Conservation (phyloP, 1,140 invertebrate species). For the Riptortus pedestris region DNA sequence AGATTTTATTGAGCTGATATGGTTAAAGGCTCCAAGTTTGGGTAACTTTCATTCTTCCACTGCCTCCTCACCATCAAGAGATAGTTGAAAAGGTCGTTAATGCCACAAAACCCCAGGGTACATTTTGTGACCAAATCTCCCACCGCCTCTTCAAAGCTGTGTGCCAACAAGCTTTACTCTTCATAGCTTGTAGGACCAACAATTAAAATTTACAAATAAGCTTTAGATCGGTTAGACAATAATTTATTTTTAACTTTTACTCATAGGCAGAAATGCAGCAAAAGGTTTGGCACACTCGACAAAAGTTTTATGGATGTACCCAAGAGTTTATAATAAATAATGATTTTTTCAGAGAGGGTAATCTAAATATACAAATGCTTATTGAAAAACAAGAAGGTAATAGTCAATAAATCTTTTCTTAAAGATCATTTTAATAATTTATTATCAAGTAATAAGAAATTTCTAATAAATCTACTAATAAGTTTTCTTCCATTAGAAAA, state of each 20-base stretch:
- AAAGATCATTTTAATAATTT: background rate
- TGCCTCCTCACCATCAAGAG: too few species aligned
- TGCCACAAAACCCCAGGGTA: too few species aligned
- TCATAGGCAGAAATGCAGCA: background rate
- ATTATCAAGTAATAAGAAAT: background rate
- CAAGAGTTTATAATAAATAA: background rate
- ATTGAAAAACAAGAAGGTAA: slow-evolving; percentile 8
- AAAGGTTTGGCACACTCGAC: slow-evolving; percentile 4
- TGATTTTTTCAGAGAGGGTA: background rate
- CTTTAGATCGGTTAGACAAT: background rate
- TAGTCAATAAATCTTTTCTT: background rate
- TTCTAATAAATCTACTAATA: too few species aligned
- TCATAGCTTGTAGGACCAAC: background rate
- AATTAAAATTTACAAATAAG: background rate
- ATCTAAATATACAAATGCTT: background rate
- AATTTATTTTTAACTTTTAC: slow-evolving; percentile 1
- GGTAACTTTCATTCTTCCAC: too few species aligned
- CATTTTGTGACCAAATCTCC: too few species aligned
- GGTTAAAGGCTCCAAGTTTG: too few species aligned
- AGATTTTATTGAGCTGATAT: too few species aligned
- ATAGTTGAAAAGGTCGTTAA: too few species aligned
- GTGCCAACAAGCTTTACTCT: background rate
- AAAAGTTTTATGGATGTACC: background rate
- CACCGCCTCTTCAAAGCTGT: background rate
- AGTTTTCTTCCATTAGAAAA: background rate